phyloP scores from a whole-genome alignment of 2,113 vertebrate species.

The Columba janthina region DNA sequence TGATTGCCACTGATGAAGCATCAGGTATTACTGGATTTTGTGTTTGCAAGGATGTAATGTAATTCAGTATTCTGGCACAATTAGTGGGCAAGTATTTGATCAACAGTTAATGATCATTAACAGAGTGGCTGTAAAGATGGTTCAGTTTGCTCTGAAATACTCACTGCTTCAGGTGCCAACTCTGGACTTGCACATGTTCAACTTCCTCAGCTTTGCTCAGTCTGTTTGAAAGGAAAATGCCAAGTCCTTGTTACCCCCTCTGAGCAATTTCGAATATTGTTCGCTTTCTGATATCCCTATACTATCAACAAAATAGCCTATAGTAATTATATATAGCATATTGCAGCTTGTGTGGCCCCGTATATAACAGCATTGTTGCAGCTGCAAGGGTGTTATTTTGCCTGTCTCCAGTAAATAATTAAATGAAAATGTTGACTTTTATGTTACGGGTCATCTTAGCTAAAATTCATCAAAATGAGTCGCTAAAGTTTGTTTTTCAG shows the following conservation, averaged over 20 bases:
- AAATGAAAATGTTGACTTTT: background rate
- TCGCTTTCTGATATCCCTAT: background rate
- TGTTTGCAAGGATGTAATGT: background rate
- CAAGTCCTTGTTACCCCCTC: background rate
- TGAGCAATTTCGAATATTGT: background rate
- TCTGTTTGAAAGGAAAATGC: background rate
- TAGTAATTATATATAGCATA: background rate
- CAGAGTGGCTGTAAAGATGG: background rate
- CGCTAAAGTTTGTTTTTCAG: background rate
- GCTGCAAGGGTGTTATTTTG: background rate
- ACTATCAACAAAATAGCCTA: background rate
- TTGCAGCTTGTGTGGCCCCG: background rate
- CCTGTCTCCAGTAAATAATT: background rate
- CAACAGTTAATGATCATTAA: background rate
- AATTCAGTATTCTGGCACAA: background rate
- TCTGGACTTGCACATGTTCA: background rate
- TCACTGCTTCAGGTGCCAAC: accelerated
- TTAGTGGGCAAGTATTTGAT: background rate
- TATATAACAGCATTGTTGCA: background rate
- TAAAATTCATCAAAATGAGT: background rate
- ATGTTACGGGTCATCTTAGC: background rate
- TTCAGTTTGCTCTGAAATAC: background rate
- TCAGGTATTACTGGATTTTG: background rate
- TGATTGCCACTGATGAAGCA: background rate
- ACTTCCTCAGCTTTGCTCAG: background rate